Base-by-base conservation (phyloP, 2,888 invertebrate genomes). In the Pollenia griseotomentosa region DNA sequence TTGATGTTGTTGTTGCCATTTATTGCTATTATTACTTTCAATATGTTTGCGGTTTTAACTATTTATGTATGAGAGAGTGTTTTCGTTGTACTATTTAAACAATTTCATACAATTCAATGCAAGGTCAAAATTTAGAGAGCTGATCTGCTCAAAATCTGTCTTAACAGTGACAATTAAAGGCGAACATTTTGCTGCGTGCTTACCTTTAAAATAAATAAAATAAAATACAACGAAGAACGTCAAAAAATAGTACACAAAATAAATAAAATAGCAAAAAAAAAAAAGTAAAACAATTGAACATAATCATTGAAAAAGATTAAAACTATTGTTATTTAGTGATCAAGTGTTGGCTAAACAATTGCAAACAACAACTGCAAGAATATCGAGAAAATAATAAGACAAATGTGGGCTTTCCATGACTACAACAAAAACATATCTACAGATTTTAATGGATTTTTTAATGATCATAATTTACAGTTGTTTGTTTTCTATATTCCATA, bases 101-200 rank as follows among this genome's bases (percentile, higher is more conserved):
- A 79, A 73, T 74, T 86, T 68, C 74, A 82, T 46, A 85, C 81
- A 82, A 77, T 79, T 81, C 80, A 83, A 78, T 77, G 82, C 84
- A 88, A 88, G 88, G 88, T 88, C 86, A 80, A 55, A 55, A 84
- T 74, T 70, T 70, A 65, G 78, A 75, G 75, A 82, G 75, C 86
- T 88, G 88, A 86, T 88, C 88, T 88, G 88, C 80, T 88, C 83
- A 80, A 75, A 88, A 88, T 73, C 80, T 86, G 71, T 81, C 78
- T 75, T 40, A 48, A 70, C 77, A 46, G 80, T 59, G 86, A 82
- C 87, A 88, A 86, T 87, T 87, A 86, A 83, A 86, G 66, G 71
- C 75, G 65, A 79, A 85, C 80, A 33, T 33, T 88, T 84, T 89
- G 85, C 88, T 89, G 91, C 91, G 90, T 82, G 82, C 70, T 78